Percentiles rank a stretch among this genome's conserved stretches.
Conservation (phyloP, 2,797 vertebrate species). For the Mastacembelus armatus region DNA sequence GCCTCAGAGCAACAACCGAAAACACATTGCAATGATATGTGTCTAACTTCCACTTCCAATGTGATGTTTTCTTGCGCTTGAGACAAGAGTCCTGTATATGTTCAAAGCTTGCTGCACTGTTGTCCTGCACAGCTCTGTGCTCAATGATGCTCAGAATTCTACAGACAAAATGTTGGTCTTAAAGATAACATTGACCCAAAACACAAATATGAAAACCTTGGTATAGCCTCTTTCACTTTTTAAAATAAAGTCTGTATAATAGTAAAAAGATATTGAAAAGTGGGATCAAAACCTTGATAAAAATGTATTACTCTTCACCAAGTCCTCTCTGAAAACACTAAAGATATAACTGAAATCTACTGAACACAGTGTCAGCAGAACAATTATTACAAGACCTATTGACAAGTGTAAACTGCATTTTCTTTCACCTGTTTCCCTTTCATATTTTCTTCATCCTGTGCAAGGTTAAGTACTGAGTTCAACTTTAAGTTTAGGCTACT, state of each 20-base stretch:
- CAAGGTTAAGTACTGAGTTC: slow-evolving; percentile 28
- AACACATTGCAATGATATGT: no score
- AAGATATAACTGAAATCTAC: slow-evolving; percentile 52
- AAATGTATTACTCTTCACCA: slow-evolving; percentile 40
- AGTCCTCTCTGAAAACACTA: slow-evolving; percentile 42
- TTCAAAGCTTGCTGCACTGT: background rate
- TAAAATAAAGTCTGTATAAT: slow-evolving; percentile 23
- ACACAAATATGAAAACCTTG: slow-evolving; percentile 17
- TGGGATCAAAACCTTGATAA: slow-evolving; percentile 49
- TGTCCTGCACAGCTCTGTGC: background rate
- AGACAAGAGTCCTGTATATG: background rate
- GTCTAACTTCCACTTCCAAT: background rate
- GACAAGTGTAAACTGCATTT: no score
- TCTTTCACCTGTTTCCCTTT: slow-evolving; percentile 27
- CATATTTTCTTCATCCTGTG: slow-evolving; percentile 34
- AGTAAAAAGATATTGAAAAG: slow-evolving; percentile 18
- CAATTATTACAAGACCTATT: slow-evolving; percentile 45
- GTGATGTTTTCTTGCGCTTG: background rate
- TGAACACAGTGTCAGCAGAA: slow-evolving; percentile 62
- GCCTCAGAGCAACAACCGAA: background rate
- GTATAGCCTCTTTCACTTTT: slow-evolving; percentile 26
- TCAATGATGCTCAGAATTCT: background rate
- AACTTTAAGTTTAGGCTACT: slow-evolving; percentile 37
- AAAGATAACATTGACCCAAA: background rate
- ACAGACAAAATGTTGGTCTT: background rate